Percentiles rank a stretch among this genome's conserved stretches.
Evolutionary conservation across 1,140 invertebrate species (phyloP).

Genomic region (Pseudomyrmex cubaensis): DNA sequence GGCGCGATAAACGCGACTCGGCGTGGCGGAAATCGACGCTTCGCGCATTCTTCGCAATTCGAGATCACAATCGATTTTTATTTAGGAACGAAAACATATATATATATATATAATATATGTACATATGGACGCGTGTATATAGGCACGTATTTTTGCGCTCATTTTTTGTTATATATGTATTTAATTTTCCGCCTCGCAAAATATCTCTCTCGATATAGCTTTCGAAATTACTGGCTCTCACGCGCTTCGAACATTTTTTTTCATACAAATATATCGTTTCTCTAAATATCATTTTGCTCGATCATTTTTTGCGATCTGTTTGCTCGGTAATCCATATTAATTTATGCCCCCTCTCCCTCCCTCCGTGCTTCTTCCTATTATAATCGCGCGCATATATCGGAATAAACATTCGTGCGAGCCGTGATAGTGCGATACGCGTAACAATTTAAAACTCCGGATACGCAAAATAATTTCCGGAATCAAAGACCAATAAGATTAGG

Average conservation of each 20-base stretch:
- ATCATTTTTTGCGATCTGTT: slow-evolving; percentile 23
- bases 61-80: slow-evolving; percentile 8
- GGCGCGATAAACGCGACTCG: slow-evolving; percentile 5
- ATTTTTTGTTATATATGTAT: too few relatives aligned
- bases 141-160: too few relatives aligned
- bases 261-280: not conserved
- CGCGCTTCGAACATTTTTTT: not conserved
- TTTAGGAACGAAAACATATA: too few relatives aligned
- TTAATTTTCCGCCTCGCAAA: too few relatives aligned
- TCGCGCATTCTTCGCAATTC: slow-evolving; percentile 10
- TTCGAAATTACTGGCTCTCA: too few relatives aligned
- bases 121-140: too few relatives aligned
- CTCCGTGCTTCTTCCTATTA: not conserved
- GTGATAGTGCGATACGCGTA: not conserved
- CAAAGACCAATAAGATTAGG: slow-evolving; percentile 48
- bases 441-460: not conserved
- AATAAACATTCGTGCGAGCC: slow-evolving; percentile 7
- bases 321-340: slow-evolving; percentile 36
- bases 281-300: not conserved
- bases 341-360: not conserved
- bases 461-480: slow-evolving; percentile 14
- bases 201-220: too few relatives aligned
- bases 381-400: slow-evolving; percentile 5
- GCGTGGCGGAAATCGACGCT: slow-evolving; percentile 21
- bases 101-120: too few relatives aligned